Conservation (phyloP, 2,113 vertebrate species). For the Calidris pygmaea region DNA sequence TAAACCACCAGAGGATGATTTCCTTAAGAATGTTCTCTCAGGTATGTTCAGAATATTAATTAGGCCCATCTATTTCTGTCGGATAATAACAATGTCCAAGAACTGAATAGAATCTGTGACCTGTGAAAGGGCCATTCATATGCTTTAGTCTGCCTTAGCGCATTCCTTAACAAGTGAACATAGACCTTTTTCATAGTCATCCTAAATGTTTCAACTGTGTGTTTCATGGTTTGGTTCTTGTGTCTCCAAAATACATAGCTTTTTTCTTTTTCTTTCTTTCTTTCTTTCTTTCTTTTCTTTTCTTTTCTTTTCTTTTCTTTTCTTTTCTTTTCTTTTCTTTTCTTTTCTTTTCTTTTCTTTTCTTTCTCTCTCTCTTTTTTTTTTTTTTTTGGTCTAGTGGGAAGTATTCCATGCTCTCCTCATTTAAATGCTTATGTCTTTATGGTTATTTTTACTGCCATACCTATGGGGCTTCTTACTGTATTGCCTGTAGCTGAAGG, state of each 20-base stretch:
- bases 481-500: conserved; percentile 66
- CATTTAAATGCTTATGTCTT: conserved; percentile 71
- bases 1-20: conserved; percentile 81
- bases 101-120: conserved; percentile 94
- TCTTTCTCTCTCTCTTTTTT: neutral
- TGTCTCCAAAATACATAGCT: conserved; percentile 77
- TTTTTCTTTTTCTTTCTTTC: neutral
- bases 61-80: conserved; percentile 93
- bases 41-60: conserved; percentile 99
- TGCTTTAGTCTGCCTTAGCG: conserved; percentile 86
- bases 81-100: conserved; percentile 93
- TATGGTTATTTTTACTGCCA: conserved; percentile 73
- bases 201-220: conserved; percentile 88
- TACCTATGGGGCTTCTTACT: conserved; percentile 74
- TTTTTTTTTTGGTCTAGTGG: neutral
- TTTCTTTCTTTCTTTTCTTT: neutral
- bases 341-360: no score
- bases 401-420: conserved; percentile 61
- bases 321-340: no score
- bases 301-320: neutral
- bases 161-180: conserved; percentile 90
- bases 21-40: conserved; percentile 88
- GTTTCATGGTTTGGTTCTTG: conserved; percentile 79
- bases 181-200: conserved; percentile 91
- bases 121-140: conserved; percentile 97